Evolutionary conservation across 1,140 invertebrate genomes (phyloP).

Genomic region (Zaprionus tsacasi): DNA sequence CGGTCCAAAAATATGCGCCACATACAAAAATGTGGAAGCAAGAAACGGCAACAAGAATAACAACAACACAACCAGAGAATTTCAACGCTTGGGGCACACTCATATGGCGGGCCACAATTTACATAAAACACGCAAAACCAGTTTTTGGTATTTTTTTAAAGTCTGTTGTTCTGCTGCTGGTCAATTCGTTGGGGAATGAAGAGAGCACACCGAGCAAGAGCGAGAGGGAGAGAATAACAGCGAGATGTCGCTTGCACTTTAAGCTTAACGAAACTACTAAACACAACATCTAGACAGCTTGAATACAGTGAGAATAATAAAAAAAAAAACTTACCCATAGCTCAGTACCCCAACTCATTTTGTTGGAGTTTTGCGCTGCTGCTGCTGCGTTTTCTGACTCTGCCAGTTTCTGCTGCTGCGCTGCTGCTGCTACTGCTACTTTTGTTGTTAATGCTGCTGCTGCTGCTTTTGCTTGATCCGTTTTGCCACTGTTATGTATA

Average conservation of each 20-base stretch:
- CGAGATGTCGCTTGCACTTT: constrained; percentile 65
- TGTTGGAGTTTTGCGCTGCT: constrained; percentile 80
- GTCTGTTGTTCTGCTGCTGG: constrained; percentile 44
- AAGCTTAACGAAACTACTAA: constrained; percentile 25
- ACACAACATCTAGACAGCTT: constrained; percentile 5
- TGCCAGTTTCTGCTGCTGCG: constrained; percentile 48
- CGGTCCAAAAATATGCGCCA: constrained; percentile 19
- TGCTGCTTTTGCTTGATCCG: constrained; percentile 57
- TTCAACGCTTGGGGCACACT: constrained; percentile 56
- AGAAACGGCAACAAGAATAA: constrained; percentile 14
- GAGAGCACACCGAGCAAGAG: constrained; percentile 8
- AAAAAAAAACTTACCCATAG: constrained; percentile 85
- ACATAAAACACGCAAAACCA: constrained; percentile 80
- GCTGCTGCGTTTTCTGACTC: constrained; percentile 58
- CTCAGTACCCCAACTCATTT: constrained; percentile 87
- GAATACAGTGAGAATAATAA: constrained; percentile 2
- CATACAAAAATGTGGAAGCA: constrained; percentile 37
- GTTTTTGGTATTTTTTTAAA: constrained; percentile 58
- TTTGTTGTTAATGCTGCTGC: constrained; percentile 50
- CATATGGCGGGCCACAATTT: constrained; percentile 69
- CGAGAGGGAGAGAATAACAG: constrained; percentile 14
- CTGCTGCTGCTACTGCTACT: constrained; percentile 29
- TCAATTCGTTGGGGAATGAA: constrained; percentile 25
- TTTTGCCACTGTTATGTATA: constrained; percentile 58
- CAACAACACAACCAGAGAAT: constrained; percentile 46